Percentiles rank a stretch among this genome's conserved stretches.
Evolutionary conservation across 2,797 vertebrate genomes (phyloP).

Genomic region (Bradypus variegatus): DNA sequence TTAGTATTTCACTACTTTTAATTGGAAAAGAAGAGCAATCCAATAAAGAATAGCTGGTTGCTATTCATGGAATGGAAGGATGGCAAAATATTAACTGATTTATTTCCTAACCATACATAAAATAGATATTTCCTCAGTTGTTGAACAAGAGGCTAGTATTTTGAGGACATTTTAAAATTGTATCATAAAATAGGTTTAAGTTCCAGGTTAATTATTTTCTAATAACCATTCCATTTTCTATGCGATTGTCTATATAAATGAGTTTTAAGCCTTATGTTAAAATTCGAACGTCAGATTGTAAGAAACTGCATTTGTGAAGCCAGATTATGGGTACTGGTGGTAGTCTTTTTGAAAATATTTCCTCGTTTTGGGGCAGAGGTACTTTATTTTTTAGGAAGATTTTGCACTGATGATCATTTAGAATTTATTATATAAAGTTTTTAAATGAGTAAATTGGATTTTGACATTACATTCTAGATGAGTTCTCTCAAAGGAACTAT

Average conservation of each 20-base stretch:
- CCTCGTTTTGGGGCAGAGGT: neutral
- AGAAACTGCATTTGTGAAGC: neutral
- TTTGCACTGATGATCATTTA: neutral
- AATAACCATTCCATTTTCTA: neutral
- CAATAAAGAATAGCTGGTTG: neutral
- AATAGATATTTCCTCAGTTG: neutral
- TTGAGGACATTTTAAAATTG: neutral
- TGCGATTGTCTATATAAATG: neutral
- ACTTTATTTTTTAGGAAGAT: neutral
- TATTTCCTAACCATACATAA: neutral
- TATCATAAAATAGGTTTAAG: constrained; percentile 13
- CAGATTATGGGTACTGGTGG: neutral
- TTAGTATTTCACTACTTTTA: neutral
- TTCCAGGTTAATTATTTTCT: neutral
- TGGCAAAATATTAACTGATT: neutral
- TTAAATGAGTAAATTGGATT: constrained; percentile 23
- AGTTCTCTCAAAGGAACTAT: neutral
- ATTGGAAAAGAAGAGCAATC: constrained; percentile 7
- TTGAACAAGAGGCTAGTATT: neutral
- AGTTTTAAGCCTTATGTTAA: neutral
- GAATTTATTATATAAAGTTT: neutral
- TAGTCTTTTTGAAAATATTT: neutral
- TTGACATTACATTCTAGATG: neutral
- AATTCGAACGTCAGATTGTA: neutral
- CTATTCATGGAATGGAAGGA: neutral